A percentile compares a stretch with the other conserved stretches of the same genome.
Evolutionary conservation across 2,888 invertebrate species (phyloP).

Genomic region (Schizotus pectinicornis): DNA sequence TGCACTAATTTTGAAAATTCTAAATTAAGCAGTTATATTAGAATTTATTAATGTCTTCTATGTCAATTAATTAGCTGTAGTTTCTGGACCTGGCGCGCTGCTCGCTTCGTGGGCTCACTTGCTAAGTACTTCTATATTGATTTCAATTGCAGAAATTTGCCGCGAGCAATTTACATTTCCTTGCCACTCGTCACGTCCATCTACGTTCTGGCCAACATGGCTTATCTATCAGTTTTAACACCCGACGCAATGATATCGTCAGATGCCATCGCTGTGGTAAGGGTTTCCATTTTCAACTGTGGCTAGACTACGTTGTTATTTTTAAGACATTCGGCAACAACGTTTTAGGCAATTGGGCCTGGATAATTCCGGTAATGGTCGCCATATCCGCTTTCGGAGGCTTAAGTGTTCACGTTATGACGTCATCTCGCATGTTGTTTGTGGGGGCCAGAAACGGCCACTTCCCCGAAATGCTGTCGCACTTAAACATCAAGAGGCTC

Average conservation of each 20-base stretch:
- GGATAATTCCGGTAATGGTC: slow-evolving; percentile 90
- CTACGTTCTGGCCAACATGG: slow-evolving; percentile 87
- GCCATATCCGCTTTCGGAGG: slow-evolving; percentile 93
- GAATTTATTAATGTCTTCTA: no score
- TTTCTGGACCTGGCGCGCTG: no score
- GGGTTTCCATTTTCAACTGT: slow-evolving; percentile 45
- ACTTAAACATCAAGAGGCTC: slow-evolving; percentile 76
- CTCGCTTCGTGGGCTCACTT: background rate
- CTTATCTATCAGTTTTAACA: slow-evolving; percentile 86
- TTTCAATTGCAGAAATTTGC: slow-evolving; percentile 72
- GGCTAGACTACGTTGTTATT: slow-evolving; percentile 2
- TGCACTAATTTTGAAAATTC: no score
- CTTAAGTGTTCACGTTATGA: slow-evolving; percentile 93
- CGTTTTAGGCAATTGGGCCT: slow-evolving; percentile 75
- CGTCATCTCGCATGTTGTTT: slow-evolving; percentile 90
- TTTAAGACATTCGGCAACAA: slow-evolving; percentile 82
- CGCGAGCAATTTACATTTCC: slow-evolving; percentile 90
- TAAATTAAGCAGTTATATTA: no score
- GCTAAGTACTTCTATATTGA: background rate
- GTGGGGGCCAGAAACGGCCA: slow-evolving; percentile 91
- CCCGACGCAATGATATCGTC: slow-evolving; percentile 84
- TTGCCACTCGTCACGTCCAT: slow-evolving; percentile 86
- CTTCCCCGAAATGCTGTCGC: slow-evolving; percentile 80
- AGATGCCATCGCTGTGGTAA: slow-evolving; percentile 94
- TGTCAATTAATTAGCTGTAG: no score